Evolutionary conservation across 2,113 vertebrate genomes (phyloP).

Genomic region (Circaetus gallicus): DNA sequence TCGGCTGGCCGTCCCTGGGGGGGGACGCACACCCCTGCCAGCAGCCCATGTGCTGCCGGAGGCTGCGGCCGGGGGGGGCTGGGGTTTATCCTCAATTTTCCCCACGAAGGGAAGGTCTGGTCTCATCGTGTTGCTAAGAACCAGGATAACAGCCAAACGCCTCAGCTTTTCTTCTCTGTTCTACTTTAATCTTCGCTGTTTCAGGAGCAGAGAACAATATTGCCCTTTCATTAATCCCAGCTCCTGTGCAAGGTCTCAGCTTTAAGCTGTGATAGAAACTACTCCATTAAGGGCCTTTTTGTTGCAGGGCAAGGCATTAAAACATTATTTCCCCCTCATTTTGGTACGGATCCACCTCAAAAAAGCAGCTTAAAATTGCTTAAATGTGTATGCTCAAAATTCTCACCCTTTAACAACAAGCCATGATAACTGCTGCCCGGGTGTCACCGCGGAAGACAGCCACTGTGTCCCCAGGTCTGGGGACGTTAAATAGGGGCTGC

Average conservation of each 20-base stretch:
- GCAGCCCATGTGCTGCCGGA: neutral
- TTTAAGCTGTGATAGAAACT: neutral
- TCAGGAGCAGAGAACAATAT: neutral
- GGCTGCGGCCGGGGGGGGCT: neutral
- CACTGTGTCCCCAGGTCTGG: neutral
- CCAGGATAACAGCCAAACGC: neutral
- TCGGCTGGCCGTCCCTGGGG: rapidly evolving
- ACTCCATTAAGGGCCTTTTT: neutral
- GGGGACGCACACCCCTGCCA: neutral
- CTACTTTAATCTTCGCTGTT: neutral
- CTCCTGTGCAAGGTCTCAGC: neutral
- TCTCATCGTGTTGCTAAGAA: neutral
- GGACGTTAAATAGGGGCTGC: neutral
- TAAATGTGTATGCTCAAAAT: rapidly evolving
- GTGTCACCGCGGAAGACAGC: rapidly evolving
- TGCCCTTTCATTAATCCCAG: neutral
- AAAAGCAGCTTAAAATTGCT: neutral
- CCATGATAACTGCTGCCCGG: neutral
- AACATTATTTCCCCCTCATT: neutral
- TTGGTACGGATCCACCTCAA: neutral
- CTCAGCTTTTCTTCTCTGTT: neutral
- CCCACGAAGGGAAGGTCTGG: neutral
- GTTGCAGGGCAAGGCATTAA: neutral
- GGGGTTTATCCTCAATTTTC: neutral
- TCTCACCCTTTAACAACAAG: neutral